These are phyloP conservation scores for Oryzias dopingdopingensis DNA, from an alignment of 2,797 vertebrate genomes.

Conservation along the genomic window DNA sequence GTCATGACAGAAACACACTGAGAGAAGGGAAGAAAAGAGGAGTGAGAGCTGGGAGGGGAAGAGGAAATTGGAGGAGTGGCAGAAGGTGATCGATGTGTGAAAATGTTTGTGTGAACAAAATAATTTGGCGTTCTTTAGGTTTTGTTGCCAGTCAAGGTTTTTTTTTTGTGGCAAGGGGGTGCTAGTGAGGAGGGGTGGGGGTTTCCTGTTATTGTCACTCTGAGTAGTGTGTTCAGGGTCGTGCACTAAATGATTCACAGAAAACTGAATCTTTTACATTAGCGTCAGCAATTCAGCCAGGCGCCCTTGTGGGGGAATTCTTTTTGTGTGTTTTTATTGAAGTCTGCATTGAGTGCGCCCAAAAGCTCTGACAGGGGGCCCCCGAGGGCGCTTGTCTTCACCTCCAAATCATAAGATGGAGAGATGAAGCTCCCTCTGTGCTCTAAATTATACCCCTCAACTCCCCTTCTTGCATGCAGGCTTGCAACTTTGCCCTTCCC, in stretches of 20 bases:
- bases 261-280: slow-evolving; percentile 97
- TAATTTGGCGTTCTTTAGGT: slow-evolving; percentile 58
- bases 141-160: slow-evolving; percentile 50
- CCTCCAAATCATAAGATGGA: slow-evolving; percentile 99
- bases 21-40: slow-evolving; percentile 46
- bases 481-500: slow-evolving; percentile 58
- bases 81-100: slow-evolving; percentile 70
- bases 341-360: slow-evolving; percentile 93
- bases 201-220: slow-evolving; percentile 80
- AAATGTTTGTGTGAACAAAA: slow-evolving; percentile 69
- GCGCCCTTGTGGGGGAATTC: slow-evolving; percentile 96
- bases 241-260: slow-evolving; percentile 94
- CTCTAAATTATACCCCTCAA: slow-evolving; percentile 95
- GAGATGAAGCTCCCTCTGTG: slow-evolving; percentile 98
- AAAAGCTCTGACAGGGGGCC: slow-evolving; percentile 97
- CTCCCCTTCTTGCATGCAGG: slow-evolving; percentile 59
- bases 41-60: slow-evolving; percentile 52
- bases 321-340: slow-evolving; percentile 89
- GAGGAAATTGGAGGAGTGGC: slow-evolving; percentile 56
- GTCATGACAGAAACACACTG: slow-evolving; percentile 72
- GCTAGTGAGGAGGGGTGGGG: slow-evolving; percentile 48
- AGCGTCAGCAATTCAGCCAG: slow-evolving; percentile 94
- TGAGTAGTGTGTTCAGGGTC: slow-evolving; percentile 86
- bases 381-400: slow-evolving; percentile 99
- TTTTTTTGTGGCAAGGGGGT: slow-evolving; percentile 14